Base-by-base conservation (phyloP, 2,888 invertebrate species). In the Ochropleura leucogaster region DNA sequence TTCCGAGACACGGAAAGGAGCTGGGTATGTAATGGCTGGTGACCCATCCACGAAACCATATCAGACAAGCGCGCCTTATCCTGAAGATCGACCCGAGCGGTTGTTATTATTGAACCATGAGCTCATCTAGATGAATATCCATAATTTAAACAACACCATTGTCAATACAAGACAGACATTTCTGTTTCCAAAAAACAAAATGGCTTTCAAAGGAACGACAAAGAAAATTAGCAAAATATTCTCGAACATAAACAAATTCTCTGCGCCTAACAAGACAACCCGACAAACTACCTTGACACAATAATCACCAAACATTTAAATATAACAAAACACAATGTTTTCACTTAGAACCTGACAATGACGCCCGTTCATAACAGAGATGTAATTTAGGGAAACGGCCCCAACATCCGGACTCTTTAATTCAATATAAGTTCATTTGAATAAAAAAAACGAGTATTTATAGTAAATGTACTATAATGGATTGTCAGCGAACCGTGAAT, bases 401-500 rank as follows among this genome's bases (percentile, higher is more conserved):
- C 76, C 80, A 82, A 89, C 93, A 90, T 94, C 94, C 94, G 93
- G 91, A 77, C 85, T 81, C 87, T 90, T 90, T 92, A 92, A 93
- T 93, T 92, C 91, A 92, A 93, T 92, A 91, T 88, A 90, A 88
- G 86, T 85, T 87, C 81, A 87, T 88, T 85, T 90, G 89, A 90
- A 91, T 91, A 90, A 88, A 92, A n/a, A 91, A 90, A 88, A 91
- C 89, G 88, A 88, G 85, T 89, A 89, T 89, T 90, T 90, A 88
- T 89, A 84, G 87, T 91, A 92, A 93, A 92, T 93, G 91, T 88
- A 90, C 87, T 87, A 90, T 92, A 93, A 93, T 93, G 91, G 92
- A 90, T 80, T 87, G 77, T 79, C 92, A 91, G 79, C 88, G 87
- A 85, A 92, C 89, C 93, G 90, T 93, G 92, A 92, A 91, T 88